These are phyloP conservation scores for Equus przewalskii DNA, from an alignment of 2,113 vertebrate species.

Conservation along the genomic window DNA sequence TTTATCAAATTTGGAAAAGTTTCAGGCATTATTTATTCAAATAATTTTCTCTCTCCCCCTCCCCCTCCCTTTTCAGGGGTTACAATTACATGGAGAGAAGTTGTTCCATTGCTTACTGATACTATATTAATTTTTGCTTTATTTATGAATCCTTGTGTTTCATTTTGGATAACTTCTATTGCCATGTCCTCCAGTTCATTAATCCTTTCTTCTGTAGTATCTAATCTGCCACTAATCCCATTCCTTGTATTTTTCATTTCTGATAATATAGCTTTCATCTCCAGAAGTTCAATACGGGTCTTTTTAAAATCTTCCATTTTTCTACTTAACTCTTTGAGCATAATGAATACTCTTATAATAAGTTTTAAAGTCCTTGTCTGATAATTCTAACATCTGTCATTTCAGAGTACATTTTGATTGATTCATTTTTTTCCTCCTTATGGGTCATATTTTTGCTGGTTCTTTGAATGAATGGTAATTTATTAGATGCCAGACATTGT, in stretches of 20 bases:
- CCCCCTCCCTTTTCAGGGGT: neutral
- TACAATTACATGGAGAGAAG: neutral
- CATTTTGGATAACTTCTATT: neutral
- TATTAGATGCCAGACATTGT: neutral
- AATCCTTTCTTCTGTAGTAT: neutral
- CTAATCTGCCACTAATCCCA: neutral
- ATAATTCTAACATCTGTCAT: neutral
- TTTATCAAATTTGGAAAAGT: neutral
- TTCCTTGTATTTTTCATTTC: neutral
- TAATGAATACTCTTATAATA: neutral
- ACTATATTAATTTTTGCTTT: neutral
- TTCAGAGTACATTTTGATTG: neutral
- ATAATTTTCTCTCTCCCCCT: neutral
- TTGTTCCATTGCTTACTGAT: neutral
- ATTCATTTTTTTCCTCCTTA: neutral
- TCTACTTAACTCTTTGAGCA: neutral
- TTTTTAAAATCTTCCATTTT: neutral
- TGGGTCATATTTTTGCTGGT: neutral
- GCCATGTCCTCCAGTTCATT: neutral
- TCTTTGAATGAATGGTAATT: neutral
- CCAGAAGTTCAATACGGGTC: neutral
- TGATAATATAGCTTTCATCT: neutral
- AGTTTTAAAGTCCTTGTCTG: neutral
- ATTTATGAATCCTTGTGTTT: neutral
- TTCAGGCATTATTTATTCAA: slow-evolving; percentile 12